Base-by-base conservation (phyloP, 2,888 invertebrate genomes). In the Drosophila neonasuta region DNA sequence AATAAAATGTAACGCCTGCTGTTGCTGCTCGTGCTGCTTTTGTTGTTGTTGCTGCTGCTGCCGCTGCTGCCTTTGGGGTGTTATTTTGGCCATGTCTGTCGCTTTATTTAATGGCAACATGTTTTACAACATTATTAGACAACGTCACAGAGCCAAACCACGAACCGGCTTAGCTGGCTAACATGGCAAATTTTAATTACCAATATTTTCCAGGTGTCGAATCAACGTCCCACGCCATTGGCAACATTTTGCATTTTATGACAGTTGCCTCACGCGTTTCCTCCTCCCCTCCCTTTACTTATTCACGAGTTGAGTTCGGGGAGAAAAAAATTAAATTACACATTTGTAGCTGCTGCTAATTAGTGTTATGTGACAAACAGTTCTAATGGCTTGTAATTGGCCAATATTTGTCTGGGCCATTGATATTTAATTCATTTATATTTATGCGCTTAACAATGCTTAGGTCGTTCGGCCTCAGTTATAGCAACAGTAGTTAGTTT, bases 101-200 rank as follows among this genome's bases (percentile, higher is more conserved):
- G 81, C 32, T 63, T 78, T 60, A 72, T 68, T 72, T 74, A 83
- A 83, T 78, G 71, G 76, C 74, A 80, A 86, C 81, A 67, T 82
- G 81, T 82, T 82, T 86, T 82, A 86, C 81, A 82, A 82, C 86
- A 83, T 82, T 86, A 82, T 82, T 86, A 82, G 86, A 82, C 80
- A 82, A 58, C 71, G 51, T 60, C 62, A 41, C 34, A 30, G 67
- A 48, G 63, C 42, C 62, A 52, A 42, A 30, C 57, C 58, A 48
- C 41, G 46, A 44, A 44, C 63, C 49, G 63, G 32, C 57, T 51
- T 42, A 51, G 34, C 57, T 59, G 54, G 64, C 55, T 52, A 42
- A 64, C 66, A 64, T 70, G 82, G 77, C 77, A 49, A 85, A 77
- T 83, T 81, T 86, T 81, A 81, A 86, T 81, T 81, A 81, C 80